Base-by-base conservation (phyloP, 2,113 vertebrate genomes). In the Stictonetta naevosa region DNA sequence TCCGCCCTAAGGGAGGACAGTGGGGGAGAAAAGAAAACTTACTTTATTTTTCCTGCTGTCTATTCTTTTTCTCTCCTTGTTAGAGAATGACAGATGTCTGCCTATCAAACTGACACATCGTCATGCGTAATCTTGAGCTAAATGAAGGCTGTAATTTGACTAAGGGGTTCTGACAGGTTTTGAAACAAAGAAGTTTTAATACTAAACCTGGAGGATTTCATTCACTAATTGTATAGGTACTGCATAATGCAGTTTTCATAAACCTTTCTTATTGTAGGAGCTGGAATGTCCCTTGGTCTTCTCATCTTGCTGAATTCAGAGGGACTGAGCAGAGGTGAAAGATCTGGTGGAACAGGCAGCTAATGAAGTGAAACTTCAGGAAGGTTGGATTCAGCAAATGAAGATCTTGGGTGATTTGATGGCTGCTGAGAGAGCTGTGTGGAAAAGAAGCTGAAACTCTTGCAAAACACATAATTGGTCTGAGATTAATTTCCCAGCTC, bases 141-240 rank as follows among this genome's bases (percentile, higher is more conserved):
- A 94, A 71, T 11, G 50, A 87, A 87, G 77, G 62, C 79, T 95
- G 77, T 58, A 73, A 71, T 92, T 96, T 80, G 50, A 88, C 87
- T 66, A 62, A 94, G 34, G 77, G 14, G 17, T 33, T 94, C 40
- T 87, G 88, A 63, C 50, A 93, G 63, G 38, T 91, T 94, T 77
- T 0, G 3, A 85, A 95, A 92, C 81, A 93, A 10, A 23, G 23
- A 38, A 44, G 28, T 80, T 75, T 90, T 80, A 86, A 81, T 90
- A 84, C 69, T 21, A 48, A 94, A 76, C n/a, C 36, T 67, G 73
- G 46, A 93, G 63, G 86, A 78, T 91, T 93, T 60, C 2, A 91
- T 92, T 95, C 66, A 83, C 55, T 59, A 10, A 42, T 28, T 62
- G 66, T 66, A 68, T 84, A 79, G 83, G 68, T 86, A 52, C 81